phyloP scores from a whole-genome alignment of 2,888 invertebrate genomes.

The Tipula confusa region DNA sequence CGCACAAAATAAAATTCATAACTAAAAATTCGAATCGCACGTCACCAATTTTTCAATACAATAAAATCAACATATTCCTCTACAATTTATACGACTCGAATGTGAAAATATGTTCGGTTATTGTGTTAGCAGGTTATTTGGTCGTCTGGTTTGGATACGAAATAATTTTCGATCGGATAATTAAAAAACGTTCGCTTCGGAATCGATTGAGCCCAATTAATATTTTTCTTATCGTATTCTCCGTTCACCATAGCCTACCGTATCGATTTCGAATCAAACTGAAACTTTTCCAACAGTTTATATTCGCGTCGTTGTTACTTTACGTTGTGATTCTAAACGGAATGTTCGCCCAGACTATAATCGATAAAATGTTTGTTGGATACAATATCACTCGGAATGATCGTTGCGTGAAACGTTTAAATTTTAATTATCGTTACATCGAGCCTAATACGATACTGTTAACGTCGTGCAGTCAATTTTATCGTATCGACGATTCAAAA shows the following conservation, averaged over 20 bases:
- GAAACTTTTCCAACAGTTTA: background rate
- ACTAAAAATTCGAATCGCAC: background rate
- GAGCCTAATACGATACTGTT: background rate
- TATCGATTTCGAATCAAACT: background rate
- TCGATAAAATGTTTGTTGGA: background rate
- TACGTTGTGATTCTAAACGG: background rate
- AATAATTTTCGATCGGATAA: background rate
- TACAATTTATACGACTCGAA: background rate
- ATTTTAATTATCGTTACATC: background rate
- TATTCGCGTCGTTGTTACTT: background rate
- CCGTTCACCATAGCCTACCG: background rate
- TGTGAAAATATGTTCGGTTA: background rate
- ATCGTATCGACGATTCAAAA: background rate
- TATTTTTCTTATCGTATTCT: background rate
- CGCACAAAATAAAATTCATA: background rate
- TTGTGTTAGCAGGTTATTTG: background rate
- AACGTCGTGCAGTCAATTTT: background rate
- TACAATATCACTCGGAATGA: background rate
- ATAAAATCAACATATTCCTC: background rate
- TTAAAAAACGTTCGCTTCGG: background rate
- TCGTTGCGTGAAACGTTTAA: background rate
- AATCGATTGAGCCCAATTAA: background rate
- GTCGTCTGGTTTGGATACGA: background rate
- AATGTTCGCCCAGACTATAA: background rate
- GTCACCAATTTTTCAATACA: background rate